Conservation (phyloP, 2,888 invertebrate genomes). For the Euclidia mi region DNA sequence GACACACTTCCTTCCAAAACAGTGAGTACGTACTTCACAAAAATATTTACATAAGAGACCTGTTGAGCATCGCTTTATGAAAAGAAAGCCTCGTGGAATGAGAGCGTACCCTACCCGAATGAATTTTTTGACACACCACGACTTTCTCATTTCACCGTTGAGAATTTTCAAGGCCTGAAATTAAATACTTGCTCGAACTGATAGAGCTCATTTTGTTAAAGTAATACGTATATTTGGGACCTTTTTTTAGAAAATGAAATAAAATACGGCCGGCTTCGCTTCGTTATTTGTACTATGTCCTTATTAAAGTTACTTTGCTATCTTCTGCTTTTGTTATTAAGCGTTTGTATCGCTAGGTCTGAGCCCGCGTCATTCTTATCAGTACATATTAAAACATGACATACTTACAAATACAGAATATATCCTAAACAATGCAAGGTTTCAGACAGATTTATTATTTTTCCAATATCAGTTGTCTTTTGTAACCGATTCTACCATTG, state of each 20-base stretch:
- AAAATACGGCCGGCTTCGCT: not conserved
- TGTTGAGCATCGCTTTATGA: conserved; percentile 42
- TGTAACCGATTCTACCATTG: too few relatives aligned
- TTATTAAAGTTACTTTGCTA: conserved; percentile 3
- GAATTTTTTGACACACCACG: conserved; percentile 38
- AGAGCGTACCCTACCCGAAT: conserved; percentile 24
- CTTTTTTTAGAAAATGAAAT: conserved; percentile 4
- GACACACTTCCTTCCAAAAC: conserved; percentile 24
- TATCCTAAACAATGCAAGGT: too few relatives aligned
- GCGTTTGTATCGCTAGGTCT: too few relatives aligned
- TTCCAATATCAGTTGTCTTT: too few relatives aligned
- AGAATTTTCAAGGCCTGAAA: conserved; percentile 30
- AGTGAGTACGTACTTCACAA: conserved; percentile 24
- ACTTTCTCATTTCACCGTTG: conserved; percentile 31
- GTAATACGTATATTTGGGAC: conserved; percentile 1
- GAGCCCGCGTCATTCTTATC: too few relatives aligned
- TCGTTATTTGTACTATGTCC: conserved; percentile 1
- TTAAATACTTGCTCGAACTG: conserved; percentile 29
- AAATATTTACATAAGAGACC: conserved; percentile 40
- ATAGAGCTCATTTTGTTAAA: conserved; percentile 14
- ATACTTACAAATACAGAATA: too few relatives aligned
- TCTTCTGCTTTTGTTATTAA: not conserved
- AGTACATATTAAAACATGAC: too few relatives aligned
- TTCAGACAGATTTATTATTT: too few relatives aligned
- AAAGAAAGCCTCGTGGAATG: conserved; percentile 31